These are phyloP conservation scores for Smithornis capensis DNA, from an alignment of 2,113 vertebrate species.

Conservation along the genomic window DNA sequence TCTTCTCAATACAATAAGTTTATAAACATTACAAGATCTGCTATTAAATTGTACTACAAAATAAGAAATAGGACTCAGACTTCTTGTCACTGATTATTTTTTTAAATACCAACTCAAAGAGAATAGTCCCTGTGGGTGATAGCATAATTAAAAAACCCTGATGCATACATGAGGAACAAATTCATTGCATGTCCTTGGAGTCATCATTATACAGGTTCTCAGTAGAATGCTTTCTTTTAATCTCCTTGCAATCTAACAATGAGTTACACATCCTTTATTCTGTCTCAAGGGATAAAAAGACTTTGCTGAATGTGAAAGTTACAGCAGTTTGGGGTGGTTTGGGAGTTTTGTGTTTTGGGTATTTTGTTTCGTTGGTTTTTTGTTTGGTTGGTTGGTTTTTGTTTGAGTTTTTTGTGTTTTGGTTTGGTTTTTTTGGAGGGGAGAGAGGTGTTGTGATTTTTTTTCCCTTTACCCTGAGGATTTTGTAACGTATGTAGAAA, in stretches of 20 bases:
- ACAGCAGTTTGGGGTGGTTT: not conserved
- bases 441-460: not conserved
- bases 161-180: conserved; percentile 31
- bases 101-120: not conserved
- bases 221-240: not conserved
- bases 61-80: not conserved
- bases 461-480: not conserved
- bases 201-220: conserved; percentile 29
- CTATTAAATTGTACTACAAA: not conserved
- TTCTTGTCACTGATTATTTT: not conserved
- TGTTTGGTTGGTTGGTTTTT: not conserved
- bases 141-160: conserved; percentile 48
- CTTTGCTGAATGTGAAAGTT: not conserved
- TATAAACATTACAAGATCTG: not conserved
- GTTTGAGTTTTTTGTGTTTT: not conserved
- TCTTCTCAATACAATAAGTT: not conserved
- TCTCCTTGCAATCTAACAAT: conserved; percentile 21
- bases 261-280: not conserved
- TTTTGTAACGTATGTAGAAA: not conserved
- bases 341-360: not conserved
- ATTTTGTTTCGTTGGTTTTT: too few relatives aligned
- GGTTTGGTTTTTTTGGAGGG: rapidly evolving
- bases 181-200: conserved; percentile 19
- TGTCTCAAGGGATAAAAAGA: not conserved
- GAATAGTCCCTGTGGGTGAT: conserved; percentile 10